Percentiles rank a stretch among this genome's conserved stretches.
phyloP scores from a whole-genome alignment of 2,797 vertebrate species.

The Erethizon dorsatum region DNA sequence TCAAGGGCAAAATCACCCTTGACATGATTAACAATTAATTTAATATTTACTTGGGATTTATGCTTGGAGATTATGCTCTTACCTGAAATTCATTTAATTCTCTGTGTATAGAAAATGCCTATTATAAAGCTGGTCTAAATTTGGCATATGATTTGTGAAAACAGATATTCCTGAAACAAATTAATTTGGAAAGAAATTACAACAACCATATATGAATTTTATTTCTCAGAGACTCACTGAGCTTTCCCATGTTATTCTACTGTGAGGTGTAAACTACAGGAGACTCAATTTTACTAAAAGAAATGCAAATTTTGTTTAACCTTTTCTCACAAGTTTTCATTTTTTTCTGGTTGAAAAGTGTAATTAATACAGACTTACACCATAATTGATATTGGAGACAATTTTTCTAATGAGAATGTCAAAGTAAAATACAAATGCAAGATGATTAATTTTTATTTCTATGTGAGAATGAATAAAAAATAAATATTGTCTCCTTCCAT shows the following conservation, averaged over 20 bases:
- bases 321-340: background rate
- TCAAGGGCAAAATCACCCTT: background rate
- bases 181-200: background rate
- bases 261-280: background rate
- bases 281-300: background rate
- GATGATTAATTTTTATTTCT: background rate
- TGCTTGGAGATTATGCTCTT: background rate
- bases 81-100: conserved; percentile 11
- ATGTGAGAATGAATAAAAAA: background rate
- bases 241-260: background rate
- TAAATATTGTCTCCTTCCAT: background rate
- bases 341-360: background rate
- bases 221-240: background rate
- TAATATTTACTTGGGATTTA: background rate
- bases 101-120: background rate
- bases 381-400: conserved; percentile 20
- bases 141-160: conserved; percentile 60
- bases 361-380: background rate
- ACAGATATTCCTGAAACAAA: conserved; percentile 57
- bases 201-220: background rate
- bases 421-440: conserved; percentile 38
- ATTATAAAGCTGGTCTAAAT: conserved; percentile 47
- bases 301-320: conserved; percentile 45
- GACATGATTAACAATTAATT: background rate
- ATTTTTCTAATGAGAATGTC: background rate